phyloP scores from a whole-genome alignment of 1,140 invertebrate species.

The Drosophila sp. region DNA sequence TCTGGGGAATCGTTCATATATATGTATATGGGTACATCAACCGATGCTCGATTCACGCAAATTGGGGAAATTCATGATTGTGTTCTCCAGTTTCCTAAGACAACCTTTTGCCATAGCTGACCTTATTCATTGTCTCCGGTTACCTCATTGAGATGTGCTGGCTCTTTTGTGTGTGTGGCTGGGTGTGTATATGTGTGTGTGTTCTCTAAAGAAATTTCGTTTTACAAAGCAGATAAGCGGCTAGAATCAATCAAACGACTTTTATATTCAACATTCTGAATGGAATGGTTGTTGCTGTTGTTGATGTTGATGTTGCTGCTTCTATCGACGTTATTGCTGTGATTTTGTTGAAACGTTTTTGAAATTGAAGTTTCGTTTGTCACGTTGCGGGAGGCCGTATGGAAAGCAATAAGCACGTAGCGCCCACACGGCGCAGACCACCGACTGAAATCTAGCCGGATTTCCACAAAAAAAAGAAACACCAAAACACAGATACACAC shows the following conservation, averaged over 20 bases:
- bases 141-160: slow-evolving; percentile 48
- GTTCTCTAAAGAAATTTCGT: slow-evolving; percentile 56
- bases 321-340: slow-evolving; percentile 32
- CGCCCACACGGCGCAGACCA: slow-evolving; percentile 41
- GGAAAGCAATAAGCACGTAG: slow-evolving; percentile 66
- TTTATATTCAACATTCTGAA: slow-evolving; percentile 73
- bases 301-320: slow-evolving; percentile 27
- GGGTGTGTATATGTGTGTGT: slow-evolving; percentile 18
- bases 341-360: slow-evolving; percentile 41
- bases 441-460: slow-evolving; percentile 20
- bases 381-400: slow-evolving; percentile 50
- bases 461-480: slow-evolving; percentile 31
- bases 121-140: slow-evolving; percentile 46
- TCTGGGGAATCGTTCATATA: slow-evolving; percentile 28
- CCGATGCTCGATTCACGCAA: slow-evolving; percentile 36
- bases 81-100: slow-evolving; percentile 21
- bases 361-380: slow-evolving; percentile 62
- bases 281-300: slow-evolving; percentile 51
- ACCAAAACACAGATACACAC: slow-evolving; percentile 30
- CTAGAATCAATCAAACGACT: slow-evolving; percentile 73
- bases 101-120: slow-evolving; percentile 25
- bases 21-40: not conserved
- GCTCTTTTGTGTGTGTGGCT: slow-evolving; percentile 2
- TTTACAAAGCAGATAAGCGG: slow-evolving; percentile 64
- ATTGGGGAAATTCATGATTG: slow-evolving; percentile 37